These are phyloP conservation scores for Peromyscus maniculatus DNA, from an alignment of 2,113 vertebrate species.

Conservation along the genomic window DNA sequence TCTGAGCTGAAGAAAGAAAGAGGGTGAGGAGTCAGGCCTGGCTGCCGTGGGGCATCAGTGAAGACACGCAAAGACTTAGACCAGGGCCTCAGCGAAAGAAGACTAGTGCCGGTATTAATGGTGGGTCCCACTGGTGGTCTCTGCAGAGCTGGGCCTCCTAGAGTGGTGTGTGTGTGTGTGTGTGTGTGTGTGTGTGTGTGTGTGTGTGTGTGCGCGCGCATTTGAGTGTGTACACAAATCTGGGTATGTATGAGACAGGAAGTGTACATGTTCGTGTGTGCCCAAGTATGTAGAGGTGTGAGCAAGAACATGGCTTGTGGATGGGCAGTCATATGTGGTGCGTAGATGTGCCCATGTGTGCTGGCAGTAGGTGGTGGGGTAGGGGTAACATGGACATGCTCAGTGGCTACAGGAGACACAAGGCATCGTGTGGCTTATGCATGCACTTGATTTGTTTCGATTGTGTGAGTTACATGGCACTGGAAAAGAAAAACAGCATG, in stretches of 20 bases:
- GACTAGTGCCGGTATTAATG: neutral
- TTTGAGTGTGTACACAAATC: no score
- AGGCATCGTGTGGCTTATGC: neutral
- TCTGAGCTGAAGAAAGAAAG: neutral
- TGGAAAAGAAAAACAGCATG: neutral
- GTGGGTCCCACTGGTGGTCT: accelerated
- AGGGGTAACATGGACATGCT: neutral
- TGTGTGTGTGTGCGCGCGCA: neutral
- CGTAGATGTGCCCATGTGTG: neutral
- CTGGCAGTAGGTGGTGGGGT: no score
- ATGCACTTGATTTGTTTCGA: neutral
- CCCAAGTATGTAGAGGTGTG: no score
- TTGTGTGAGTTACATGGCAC: neutral
- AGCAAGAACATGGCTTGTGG: neutral
- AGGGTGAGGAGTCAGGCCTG: neutral
- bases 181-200: neutral
- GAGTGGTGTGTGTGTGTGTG: neutral
- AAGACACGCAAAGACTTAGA: neutral
- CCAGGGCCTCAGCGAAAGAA: accelerated
- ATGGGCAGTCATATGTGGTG: neutral
- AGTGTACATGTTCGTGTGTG: neutral
- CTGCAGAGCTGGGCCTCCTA: neutral
- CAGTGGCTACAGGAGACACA: neutral
- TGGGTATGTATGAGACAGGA: neutral
- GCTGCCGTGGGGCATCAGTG: accelerated